Evolutionary conservation across 2,113 vertebrate genomes (phyloP), one percentile per base, ranked within the genome.

Genomic region (Gobiocypris rarus): DNA sequence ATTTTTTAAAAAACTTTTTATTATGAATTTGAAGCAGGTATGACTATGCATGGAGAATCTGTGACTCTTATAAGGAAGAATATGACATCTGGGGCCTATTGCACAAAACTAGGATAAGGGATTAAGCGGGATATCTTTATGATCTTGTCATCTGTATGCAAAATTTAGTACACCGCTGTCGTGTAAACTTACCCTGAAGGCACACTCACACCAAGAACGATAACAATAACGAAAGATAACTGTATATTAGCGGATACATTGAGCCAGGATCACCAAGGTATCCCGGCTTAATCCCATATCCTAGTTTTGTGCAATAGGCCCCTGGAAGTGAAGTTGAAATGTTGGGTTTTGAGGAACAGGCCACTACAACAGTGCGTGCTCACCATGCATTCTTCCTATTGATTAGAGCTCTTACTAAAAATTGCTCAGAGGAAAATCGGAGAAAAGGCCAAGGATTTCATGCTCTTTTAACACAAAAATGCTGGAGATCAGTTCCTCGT

Each of bases 81-180:
- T 54, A 45, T 26, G 75, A 77, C n/a, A 41, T 77, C 19, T 41
- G 75, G 54, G n/a, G n/a, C n/a, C n/a, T n/a, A n/a, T n/a, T n/a
- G n/a, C n/a, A n/a, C n/a, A n/a, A n/a, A n/a, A n/a, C n/a, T n/a
- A n/a, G n/a, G n/a, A n/a, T n/a, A n/a, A n/a, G n/a, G n/a, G n/a
- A n/a, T n/a, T n/a, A n/a, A n/a, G n/a, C n/a, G n/a, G n/a, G n/a
- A n/a, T n/a, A n/a, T n/a, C n/a, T n/a, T n/a, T n/a, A n/a, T n/a
- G n/a, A n/a, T n/a, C n/a, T n/a, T n/a, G n/a, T n/a, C n/a, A n/a
- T n/a, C n/a, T n/a, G n/a, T n/a, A n/a, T n/a, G n/a, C n/a, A n/a
- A n/a, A n/a, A n/a, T n/a, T n/a, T n/a, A n/a, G n/a, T n/a, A n/a
- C n/a, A n/a, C n/a, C n/a, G n/a, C n/a, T n/a, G n/a, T n/a, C n/a